Conservation (phyloP, 2,113 vertebrate species). For the Cyanistes caeruleus region DNA sequence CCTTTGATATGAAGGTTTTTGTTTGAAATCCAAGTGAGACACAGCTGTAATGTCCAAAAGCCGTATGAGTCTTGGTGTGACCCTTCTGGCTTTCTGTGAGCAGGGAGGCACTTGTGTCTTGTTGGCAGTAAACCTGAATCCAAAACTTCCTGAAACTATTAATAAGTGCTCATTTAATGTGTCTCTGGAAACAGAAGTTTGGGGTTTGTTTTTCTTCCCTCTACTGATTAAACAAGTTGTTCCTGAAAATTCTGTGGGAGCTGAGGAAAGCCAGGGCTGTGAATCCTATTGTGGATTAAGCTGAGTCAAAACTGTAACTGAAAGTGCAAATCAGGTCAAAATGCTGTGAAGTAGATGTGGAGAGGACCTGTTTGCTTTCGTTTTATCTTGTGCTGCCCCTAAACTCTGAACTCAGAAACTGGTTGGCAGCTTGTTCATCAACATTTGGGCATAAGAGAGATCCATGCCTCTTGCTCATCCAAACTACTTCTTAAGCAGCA, state of each 20-base stretch:
- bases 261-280: not conserved
- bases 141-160: not conserved
- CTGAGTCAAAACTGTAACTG: not conserved
- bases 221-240: not conserved
- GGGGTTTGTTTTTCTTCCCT: not conserved
- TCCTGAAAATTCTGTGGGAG: not conserved
- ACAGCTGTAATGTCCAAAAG: not conserved
- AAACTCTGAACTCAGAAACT: not conserved
- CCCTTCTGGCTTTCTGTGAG: not conserved
- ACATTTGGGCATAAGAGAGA: not conserved
- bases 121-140: not conserved
- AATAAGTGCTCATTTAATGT: not conserved
- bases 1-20: not conserved
- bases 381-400: not conserved
- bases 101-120: not conserved
- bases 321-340: not conserved
- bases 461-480: not conserved
- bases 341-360: not conserved
- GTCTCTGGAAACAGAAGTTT: not conserved
- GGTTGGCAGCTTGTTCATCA: not conserved
- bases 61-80: not conserved
- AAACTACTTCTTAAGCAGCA: fast-evolving
- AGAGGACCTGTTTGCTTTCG: not conserved
- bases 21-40: not conserved
- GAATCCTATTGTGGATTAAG: not conserved